Evolutionary conservation across 92 coral and sea anemone species (phyloP), one percentile per base, ranked within the genome.

Genomic region (Porites lobata): DNA sequence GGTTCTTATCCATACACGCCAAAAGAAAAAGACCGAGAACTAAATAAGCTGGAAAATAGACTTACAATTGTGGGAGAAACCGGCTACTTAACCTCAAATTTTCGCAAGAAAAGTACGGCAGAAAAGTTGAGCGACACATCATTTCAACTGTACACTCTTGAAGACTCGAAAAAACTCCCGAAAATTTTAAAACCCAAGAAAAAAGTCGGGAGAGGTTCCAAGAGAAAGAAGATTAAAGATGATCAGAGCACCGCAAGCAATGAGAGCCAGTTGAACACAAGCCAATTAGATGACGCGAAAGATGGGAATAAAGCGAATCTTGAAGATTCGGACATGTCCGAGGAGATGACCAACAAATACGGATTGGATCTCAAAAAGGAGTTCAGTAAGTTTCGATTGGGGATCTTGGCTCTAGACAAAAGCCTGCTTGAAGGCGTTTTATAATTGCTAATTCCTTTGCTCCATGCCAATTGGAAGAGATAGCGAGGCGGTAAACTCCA

Each of bases 331-430:
- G 81, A 84, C 20, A 38, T 38, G 47, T 69, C 47, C 21, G 63
- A 57, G 1, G 81, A 73, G 9, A 10, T n/a, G 5, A 56, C 59
- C 26, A 61, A 38, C 21, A 90, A 72, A 79, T 90, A 90, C 47
- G 93, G 93, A 21, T 69, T 85, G 52, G 90, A 90, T 58, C 50
- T 86, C 14, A 85, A 47, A 68, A 86, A 47, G 52, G 72, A 85
- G 29, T 85, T 78, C 59, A 87, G 93, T 90, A 79, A 90, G 86
- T 75, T 15, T 0, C 1, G n/a, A 38, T 38, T 38, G 47, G 47
- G 6, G 47, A 38, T 38, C 47, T 38, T 4, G 47, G 47, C 47
- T 38, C 47, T 3, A 38, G 5, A 38, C 47, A 38, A 38, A 3
- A 38, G 47, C 0, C 47, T 38, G 47, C 7, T 38, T 4, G 47